These are phyloP conservation scores for Amblyornis subalaris DNA, from an alignment of 2,113 vertebrate species.

Conservation along the genomic window DNA sequence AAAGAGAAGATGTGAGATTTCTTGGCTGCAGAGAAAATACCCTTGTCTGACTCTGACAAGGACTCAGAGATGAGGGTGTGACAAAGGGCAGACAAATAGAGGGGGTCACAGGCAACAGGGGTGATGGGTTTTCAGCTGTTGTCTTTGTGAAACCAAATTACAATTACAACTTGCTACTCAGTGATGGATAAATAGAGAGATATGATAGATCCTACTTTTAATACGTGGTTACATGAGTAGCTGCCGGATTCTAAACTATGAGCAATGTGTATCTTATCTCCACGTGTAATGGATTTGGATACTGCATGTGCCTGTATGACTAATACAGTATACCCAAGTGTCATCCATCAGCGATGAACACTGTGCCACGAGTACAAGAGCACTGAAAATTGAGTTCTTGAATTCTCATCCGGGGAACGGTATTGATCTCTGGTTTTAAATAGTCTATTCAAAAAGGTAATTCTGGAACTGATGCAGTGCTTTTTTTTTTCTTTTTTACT, in stretches of 20 bases:
- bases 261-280: neutral
- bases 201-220: neutral
- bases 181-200: neutral
- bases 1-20: neutral
- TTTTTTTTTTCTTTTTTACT: neutral
- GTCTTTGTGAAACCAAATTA: neutral
- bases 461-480: neutral
- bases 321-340: neutral
- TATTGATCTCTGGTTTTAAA: neutral
- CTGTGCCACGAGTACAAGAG: neutral
- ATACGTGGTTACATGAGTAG: neutral
- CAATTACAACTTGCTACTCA: neutral
- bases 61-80: neutral
- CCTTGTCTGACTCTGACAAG: neutral
- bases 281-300: neutral
- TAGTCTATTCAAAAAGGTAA: neutral
- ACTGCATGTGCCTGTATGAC: neutral
- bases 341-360: neutral
- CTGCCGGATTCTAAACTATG: neutral
- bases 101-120: neutral
- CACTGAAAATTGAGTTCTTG: neutral
- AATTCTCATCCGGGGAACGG: neutral
- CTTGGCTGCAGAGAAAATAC: neutral
- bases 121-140: neutral
- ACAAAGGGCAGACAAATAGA: neutral